Evolutionary conservation across 2,797 vertebrate genomes (phyloP).

Genomic region (Garrulus glandarius): DNA sequence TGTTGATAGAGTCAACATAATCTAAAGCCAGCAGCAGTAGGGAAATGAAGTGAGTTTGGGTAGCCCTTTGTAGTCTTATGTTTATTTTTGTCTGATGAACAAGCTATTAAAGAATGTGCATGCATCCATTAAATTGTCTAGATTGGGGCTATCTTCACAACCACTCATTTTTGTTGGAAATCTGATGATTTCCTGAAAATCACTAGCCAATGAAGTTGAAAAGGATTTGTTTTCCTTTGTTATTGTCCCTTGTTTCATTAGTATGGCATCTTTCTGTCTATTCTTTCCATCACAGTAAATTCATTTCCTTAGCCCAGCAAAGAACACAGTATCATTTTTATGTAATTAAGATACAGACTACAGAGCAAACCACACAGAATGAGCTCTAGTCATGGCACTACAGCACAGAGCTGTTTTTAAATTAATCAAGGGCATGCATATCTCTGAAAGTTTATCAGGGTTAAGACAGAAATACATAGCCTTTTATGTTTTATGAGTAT

Average conservation of each 20-base stretch:
- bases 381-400: background rate
- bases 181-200: slow-evolving; percentile 45
- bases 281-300: slow-evolving; percentile 34
- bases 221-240: slow-evolving; percentile 1
- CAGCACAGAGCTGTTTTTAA: background rate
- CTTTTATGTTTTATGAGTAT: background rate
- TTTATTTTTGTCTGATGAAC: slow-evolving; percentile 24
- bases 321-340: background rate
- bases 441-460: background rate
- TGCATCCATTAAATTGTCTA: background rate
- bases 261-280: slow-evolving; percentile 29
- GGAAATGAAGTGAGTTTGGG: background rate
- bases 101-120: slow-evolving; percentile 24
- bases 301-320: slow-evolving; percentile 9
- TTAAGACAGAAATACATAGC: background rate
- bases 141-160: slow-evolving; percentile 22
- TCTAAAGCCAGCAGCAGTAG: slow-evolving; percentile 1
- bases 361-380: background rate
- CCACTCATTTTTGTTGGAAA: slow-evolving; percentile 55
- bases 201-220: slow-evolving; percentile 10
- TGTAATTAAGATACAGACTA: background rate
- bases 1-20: slow-evolving; percentile 26
- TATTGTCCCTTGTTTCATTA: slow-evolving; percentile 35
- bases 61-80: slow-evolving; percentile 4
- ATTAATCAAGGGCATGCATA: background rate